phyloP scores from a whole-genome alignment of 2,888 invertebrate genomes.

The Drosophila nr. fundita region DNA sequence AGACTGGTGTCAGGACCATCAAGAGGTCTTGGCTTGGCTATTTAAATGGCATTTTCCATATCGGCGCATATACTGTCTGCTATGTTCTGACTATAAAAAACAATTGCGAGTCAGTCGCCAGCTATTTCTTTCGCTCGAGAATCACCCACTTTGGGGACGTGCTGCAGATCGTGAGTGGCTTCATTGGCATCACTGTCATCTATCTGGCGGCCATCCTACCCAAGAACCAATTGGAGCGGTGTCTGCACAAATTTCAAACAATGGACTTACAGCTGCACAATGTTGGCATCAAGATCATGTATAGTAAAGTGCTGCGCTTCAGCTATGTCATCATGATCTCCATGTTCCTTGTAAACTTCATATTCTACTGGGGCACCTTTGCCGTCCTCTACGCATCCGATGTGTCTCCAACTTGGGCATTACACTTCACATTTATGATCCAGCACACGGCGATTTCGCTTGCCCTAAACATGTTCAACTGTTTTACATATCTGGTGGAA shows the following conservation, averaged over 20 bases:
- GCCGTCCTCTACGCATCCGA: conserved; percentile 70
- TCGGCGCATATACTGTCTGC: conserved; percentile 71
- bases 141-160: conserved; percentile 83
- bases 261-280: conserved; percentile 78
- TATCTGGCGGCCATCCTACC: conserved; percentile 80
- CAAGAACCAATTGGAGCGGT: conserved; percentile 77
- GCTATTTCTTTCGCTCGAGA: conserved; percentile 83
- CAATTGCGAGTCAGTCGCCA: conserved; percentile 82
- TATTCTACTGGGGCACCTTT: conserved; percentile 79
- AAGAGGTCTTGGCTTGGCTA: conserved; percentile 79
- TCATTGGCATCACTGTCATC: conserved; percentile 82
- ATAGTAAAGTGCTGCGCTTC: conserved; percentile 80
- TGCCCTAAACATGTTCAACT: conserved; percentile 74
- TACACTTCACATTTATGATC: conserved; percentile 82
- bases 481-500: conserved; percentile 77
- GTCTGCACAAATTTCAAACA: conserved; percentile 71
- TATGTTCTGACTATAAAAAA: conserved; percentile 79
- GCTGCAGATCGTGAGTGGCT: conserved; percentile 82
- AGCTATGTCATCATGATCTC: conserved; percentile 73
- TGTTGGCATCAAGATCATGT: conserved; percentile 83
- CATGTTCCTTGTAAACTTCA: conserved; percentile 68
- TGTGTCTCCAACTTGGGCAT: conserved; percentile 69
- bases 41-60: conserved; percentile 76
- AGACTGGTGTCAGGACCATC: conserved; percentile 63
- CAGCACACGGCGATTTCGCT: conserved; percentile 82